Evolutionary conservation across 2,113 vertebrate genomes (phyloP).

Genomic region (Paramormyrops kingsleyae): DNA sequence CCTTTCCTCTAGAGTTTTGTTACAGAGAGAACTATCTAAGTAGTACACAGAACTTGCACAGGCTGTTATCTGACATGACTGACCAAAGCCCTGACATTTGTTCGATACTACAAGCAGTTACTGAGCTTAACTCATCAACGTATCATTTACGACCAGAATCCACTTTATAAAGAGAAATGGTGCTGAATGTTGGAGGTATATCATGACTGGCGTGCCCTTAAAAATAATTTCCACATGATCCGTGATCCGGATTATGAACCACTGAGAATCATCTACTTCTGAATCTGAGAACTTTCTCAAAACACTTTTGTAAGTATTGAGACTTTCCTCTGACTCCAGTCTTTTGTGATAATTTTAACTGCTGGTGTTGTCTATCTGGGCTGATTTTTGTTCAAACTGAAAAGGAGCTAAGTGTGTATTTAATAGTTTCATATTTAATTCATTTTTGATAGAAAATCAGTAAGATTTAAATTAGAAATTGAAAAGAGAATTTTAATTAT

Average conservation of each 20-base stretch:
- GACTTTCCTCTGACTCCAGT: background rate
- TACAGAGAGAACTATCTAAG: background rate
- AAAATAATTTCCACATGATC: background rate
- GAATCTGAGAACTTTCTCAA: background rate
- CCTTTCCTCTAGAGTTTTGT: background rate
- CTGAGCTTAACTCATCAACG: background rate
- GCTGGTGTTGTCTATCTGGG: background rate
- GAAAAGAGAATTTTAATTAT: background rate
- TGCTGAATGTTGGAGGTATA: background rate
- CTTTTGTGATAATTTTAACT: background rate
- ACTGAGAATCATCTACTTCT: background rate
- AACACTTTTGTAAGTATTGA: background rate
- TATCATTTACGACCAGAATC: background rate
- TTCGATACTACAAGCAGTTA: constrained; percentile 8
- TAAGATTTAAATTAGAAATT: background rate
- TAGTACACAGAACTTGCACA: background rate
- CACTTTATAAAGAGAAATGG: background rate
- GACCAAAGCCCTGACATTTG: constrained; percentile 25
- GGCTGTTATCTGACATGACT: constrained; percentile 23
- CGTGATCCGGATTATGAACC: background rate
- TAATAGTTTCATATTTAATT: background rate
- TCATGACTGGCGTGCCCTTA: background rate
- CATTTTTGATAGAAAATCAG: background rate
- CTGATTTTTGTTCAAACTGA: background rate
- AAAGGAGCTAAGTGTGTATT: background rate